Percentiles rank a stretch among this genome's conserved stretches.
Conservation (phyloP, 2,888 invertebrate species). For the Lissonota sp. region DNA sequence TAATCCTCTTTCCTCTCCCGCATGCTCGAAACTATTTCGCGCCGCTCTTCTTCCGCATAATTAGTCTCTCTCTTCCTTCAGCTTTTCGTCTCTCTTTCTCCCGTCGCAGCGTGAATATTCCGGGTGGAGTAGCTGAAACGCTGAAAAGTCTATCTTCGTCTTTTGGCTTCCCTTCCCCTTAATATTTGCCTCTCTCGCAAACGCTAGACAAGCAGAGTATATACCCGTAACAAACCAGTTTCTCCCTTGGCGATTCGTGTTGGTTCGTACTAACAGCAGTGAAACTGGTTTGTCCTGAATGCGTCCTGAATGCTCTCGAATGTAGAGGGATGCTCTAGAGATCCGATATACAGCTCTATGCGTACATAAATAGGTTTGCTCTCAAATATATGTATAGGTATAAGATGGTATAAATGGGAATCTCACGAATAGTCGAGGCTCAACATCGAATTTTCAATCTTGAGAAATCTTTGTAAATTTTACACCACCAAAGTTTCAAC, state of each 20-base stretch:
- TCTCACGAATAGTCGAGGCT: not conserved
- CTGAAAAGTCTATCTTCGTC: constrained; percentile 31
- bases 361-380: constrained; percentile 14
- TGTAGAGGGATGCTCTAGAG: constrained; percentile 48
- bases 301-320: constrained; percentile 23
- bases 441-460: too few species aligned
- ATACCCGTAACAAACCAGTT: constrained; percentile 64
- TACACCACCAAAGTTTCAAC: too few species aligned
- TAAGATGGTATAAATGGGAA: constrained; percentile 3
- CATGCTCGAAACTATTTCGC: constrained; percentile 40
- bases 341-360: constrained; percentile 18
- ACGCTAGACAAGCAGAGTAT: constrained; percentile 50
- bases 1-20: constrained; percentile 1
- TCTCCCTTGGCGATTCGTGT: constrained; percentile 54
- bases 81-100: not conserved
- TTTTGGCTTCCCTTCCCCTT: not conserved
- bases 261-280: constrained; percentile 22
- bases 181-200: constrained; percentile 6
- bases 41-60: constrained; percentile 59
- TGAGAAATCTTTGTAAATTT: too few species aligned
- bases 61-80: constrained; percentile 45
- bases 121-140: constrained; percentile 28
- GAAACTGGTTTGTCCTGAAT: constrained; percentile 60
- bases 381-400: not conserved
- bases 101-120: constrained; percentile 34